Evolutionary conservation across 2,888 invertebrate genomes (phyloP), one percentile per base, ranked within the genome.

Genomic region (Epiperipatus broadwayi): DNA sequence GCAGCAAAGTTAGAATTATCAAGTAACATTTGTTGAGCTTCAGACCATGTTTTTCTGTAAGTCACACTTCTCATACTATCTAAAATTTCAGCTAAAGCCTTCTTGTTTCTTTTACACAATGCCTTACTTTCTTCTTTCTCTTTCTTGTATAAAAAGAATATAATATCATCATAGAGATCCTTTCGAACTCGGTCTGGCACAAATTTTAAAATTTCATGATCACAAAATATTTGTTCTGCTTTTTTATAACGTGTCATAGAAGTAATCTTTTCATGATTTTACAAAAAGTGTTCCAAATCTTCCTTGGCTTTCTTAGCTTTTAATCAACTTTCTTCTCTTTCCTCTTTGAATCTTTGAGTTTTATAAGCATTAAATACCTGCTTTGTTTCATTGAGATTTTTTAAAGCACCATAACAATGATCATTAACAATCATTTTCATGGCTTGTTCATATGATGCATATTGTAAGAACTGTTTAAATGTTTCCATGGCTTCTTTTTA

Each of bases 301-400:
- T 95, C 95, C 54, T 93, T 87, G 4, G 91, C 89, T 56, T 85
- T 85, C 58, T 95, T 97, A 5, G 80, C 77, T 52, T 74, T 73
- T 44, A 71, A 58, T 45, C 95, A 70, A 42, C 84, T 80, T 55
- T 91, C 93, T 57, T 97, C 95, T 53, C 85, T 75, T 58, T 99
- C 97, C 52, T 99, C 97, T 61, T 97, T 99, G 15, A 81, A 70
- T 52, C 79, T 78, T 60, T 95, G 95, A 3, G 89, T 91, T 64
- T 99, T 97, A 60, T 97, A 99, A 0, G 89, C 84, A 61, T 97
- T 95, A 55, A 97, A 99, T 0, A 91, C 83, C 59, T 97, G 95
- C 55, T 97, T 99, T 55, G 91, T 83, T 57, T 99, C 97, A 59
- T 85, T 93, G 1, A 95, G 67, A 52, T 84, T 85, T 51, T 84